Base-by-base conservation (phyloP, 2,888 invertebrate species). In the Leptopilina myrica region DNA sequence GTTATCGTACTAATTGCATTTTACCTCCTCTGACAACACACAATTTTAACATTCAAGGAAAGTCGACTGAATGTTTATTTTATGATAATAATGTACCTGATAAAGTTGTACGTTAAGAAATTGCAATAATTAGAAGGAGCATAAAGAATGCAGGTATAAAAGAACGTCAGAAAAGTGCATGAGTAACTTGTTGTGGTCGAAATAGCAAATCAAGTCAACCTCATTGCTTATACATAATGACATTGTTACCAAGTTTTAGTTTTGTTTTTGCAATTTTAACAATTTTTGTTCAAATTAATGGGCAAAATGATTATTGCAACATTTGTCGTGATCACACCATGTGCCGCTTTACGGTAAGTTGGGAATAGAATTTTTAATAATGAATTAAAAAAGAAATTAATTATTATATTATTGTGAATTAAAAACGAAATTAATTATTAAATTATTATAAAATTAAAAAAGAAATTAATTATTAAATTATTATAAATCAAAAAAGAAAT, bases 111-210 rank as follows among this genome's bases (percentile, higher is more conserved):
- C 20, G 62, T 3, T 62, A 62, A 20, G 8, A 20, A 62, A 62
- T 62, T 62, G 62, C 62, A 62, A 15, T 62, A 62, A 62, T 62
- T 62, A 62, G 20, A 62, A n/a, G 62, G 20, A 15, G 62, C 62
- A 62, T 59, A 59, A 59, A n/a, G 59, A 59, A 7, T 7, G 15
- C n/a, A 59, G 15, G 15, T 59, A 59, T n/a, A 59, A 59, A n/a
- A 59, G n/a, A 14, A 15, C 59, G n/a, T 62, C 49, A 49, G 49
- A 49, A 2, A 12, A 9, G 9, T 49, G 12, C 49, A 49, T 49
- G 12, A 49, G 49, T 49, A 49, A 49, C 3, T 49, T 49, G 49
- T 49, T 49, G 49, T 49, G 49, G 49, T 49, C 2, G 49, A 49
- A 49, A 49, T 11, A 11, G 9, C 59, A 15, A 59, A 59, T n/a